Conservation (phyloP, 2,113 vertebrate species). For the Silurus glanis region DNA sequence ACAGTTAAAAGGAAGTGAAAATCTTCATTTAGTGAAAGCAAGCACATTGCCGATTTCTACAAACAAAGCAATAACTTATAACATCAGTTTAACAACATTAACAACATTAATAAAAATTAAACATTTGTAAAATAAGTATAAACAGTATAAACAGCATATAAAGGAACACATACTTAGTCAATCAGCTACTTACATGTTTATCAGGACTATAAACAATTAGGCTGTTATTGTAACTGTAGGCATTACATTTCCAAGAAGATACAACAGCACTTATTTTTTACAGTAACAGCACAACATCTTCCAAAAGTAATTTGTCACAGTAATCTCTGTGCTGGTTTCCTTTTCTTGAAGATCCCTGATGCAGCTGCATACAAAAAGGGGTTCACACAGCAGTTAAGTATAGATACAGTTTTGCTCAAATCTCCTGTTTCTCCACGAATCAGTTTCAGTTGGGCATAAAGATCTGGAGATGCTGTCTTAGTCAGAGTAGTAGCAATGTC, state of each 20-base stretch:
- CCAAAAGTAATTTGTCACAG: not conserved
- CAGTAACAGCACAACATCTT: not conserved
- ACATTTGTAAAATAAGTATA: not conserved
- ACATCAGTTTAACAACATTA: not conserved
- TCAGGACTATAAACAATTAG: not conserved
- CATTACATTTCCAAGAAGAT: not conserved
- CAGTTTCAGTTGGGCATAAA: conserved; percentile 38
- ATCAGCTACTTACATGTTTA: too few species aligned
- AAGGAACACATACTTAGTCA: not conserved
- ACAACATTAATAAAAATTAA: not conserved
- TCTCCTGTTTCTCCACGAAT: conserved; percentile 47
- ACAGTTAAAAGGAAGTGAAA: not conserved
- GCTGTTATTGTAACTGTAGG: not conserved
- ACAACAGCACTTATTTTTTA: not conserved
- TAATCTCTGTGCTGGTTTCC: not conserved
- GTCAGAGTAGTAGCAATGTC: conserved; percentile 56
- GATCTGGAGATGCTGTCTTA: not conserved
- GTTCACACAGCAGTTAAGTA: conserved; percentile 73
- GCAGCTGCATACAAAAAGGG: conserved; percentile 72
- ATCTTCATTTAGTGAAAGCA: not conserved
- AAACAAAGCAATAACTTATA: not conserved
- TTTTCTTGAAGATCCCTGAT: conserved; percentile 43
- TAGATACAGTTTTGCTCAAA: conserved; percentile 63
- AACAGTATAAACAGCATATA: not conserved
- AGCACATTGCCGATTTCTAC: not conserved